A percentile compares a stretch with the other conserved stretches of the same genome.
These are phyloP conservation scores for Aphelocoma californica DNA, from an alignment of 2,797 vertebrate genomes.

Conservation along the genomic window DNA sequence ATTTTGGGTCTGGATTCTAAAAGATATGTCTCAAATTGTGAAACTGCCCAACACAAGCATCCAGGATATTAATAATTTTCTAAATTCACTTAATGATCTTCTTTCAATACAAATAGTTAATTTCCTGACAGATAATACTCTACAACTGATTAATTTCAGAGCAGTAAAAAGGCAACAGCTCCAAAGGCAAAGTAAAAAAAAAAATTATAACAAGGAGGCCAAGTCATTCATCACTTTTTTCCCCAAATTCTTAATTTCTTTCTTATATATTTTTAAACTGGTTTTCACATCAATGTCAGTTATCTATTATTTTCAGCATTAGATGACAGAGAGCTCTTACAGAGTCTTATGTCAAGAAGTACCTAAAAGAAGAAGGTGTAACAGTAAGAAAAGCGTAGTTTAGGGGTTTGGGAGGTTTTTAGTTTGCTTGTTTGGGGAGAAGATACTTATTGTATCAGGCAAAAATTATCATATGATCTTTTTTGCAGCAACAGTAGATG, in stretches of 20 bases:
- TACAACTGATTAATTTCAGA: slow-evolving; percentile 42
- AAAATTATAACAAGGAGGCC: background rate
- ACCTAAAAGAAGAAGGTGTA: background rate
- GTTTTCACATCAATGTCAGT: background rate
- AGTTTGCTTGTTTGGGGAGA: background rate
- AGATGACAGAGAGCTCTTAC: background rate
- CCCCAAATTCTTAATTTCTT: background rate
- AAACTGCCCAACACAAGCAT: background rate
- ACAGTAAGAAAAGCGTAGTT: background rate
- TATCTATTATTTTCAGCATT: background rate
- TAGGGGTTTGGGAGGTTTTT: accelerated
- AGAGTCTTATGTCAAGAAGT: background rate
- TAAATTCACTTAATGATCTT: background rate
- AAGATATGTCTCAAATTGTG: background rate
- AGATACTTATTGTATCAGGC: background rate
- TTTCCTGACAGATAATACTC: slow-evolving; percentile 33
- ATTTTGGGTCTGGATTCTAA: background rate
- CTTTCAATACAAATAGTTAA: slow-evolving; percentile 12
- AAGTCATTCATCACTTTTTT: background rate
- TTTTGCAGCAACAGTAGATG: background rate
- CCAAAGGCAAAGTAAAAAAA: background rate
- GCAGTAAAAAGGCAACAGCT: slow-evolving; percentile 1
- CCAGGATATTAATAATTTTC: slow-evolving; percentile 3
- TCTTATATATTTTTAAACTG: background rate
- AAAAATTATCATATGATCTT: background rate